Base-by-base conservation (phyloP, 2,888 invertebrate genomes). In the Octonoba sinensis region DNA sequence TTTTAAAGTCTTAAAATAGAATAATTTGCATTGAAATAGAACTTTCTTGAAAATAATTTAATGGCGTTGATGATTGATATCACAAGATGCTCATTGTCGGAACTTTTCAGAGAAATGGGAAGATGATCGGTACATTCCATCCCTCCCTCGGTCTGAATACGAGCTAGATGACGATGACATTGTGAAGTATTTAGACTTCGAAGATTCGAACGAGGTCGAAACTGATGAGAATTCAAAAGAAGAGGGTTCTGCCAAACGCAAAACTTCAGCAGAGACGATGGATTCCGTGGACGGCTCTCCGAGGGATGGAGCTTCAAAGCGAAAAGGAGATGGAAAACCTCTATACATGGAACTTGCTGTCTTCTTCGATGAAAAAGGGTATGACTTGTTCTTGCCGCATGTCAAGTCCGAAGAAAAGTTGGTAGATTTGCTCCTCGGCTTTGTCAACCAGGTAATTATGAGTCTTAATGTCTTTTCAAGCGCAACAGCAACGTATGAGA, bases 351-450 rank as follows among this genome's bases (percentile, higher is more conserved):
- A 94, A 87, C 88, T 93, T 69, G 93, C 93, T 0, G 88, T 94
- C 57, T 94, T 94, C 88, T 91, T 94, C 85, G 94, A 94, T 86
- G 92, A 92, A 87, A 91, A 93, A 0, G 94, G 91, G 0, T 94
- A 93, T 86, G 91, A 91, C 86, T 91, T 92, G 46, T 94, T 94
- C 87, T 89, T 92, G 16, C 93, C 93, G 0, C 92, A 91, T 87
- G 91, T 93, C 84, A 90, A 92, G 84, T 90, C 91, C 85, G 91
- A 93, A 86, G 93, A 93, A 83, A 89, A 89, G 15, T 91, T 94
- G 60, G 90, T 92, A 49, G 93, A 94, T 87, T 93, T 94, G 93
- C 88, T 94, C n/a, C 87, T 94, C 75, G 94, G 93, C 15, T 94
- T 94, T 86, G 91, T 94, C 85, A 94, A 94, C 87, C 93, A 93